Evolutionary conservation across 1,140 invertebrate species (phyloP), one percentile per base, ranked within the genome.

Genomic region (Orchesella cincta): DNA sequence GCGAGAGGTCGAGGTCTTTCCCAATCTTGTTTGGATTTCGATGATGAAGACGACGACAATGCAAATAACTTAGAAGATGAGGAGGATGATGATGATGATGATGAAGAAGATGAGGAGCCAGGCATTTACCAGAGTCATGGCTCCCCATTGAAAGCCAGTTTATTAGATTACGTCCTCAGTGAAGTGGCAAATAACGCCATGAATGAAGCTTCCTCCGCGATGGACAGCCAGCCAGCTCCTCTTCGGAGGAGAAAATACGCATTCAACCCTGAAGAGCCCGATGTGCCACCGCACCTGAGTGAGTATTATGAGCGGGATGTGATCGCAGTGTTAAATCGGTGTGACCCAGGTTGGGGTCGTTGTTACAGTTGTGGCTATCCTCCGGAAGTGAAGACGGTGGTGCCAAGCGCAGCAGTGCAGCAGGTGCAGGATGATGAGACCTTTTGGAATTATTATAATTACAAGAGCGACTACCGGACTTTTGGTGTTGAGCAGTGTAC

Each of bases 261-360:
- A 1, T 36, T 36, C 16, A 73, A 73, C 33, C 70, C 33, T 23
- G 35, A 39, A 23, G 70, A 73, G 23, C 20, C 34, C 3, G 76
- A 77, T 29, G 29, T 74, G 31, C 76, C 76, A n/a, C 76, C 76
- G 12, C 76, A 77, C 64, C 35, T 77, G 20, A 77, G 76, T 52
- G 51, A 74, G 35, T 73, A 39, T 23, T 28, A 54, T 34, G 76
- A 74, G 20, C 33, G 57, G 35, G 74, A 73, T 77, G 71, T 77
- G 54, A 77, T 77, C 34, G 76, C 76, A 35, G 62, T 77, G 3
- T 26, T 77, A 23, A 74, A 67, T 35, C 71, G 72, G 29, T 77
- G 76, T 74, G 76, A 77, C 33, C 76, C 76, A 8, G 36, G 35
- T 12, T 54, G 51, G 26, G 39, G 76, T 1, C 71, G 76, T 12